Evolutionary conservation across 1,140 invertebrate genomes (phyloP).

Genomic region (Rhopalosiphum padi): DNA sequence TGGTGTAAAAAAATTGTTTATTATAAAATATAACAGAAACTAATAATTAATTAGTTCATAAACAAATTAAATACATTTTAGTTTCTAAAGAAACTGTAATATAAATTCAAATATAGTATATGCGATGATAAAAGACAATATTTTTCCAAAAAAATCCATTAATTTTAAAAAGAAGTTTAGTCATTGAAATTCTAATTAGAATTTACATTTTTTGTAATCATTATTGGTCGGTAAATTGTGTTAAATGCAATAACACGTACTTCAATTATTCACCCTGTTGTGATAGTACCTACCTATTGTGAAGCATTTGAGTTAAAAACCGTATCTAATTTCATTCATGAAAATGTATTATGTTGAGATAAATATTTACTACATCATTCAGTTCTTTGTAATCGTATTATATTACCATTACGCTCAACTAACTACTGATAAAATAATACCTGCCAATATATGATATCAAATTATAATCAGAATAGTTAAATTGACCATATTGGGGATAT

Average conservation of each 20-base stretch:
- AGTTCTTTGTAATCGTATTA: not conserved
- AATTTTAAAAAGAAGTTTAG: not conserved
- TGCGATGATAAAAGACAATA: not conserved
- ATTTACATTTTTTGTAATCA: not conserved
- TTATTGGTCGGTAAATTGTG: too few relatives aligned
- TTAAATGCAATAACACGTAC: not conserved
- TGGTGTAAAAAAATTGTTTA: not conserved
- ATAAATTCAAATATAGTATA: not conserved
- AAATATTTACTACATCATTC: not conserved
- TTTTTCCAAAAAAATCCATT: not conserved
- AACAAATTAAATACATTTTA: not conserved
- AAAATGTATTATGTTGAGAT: not conserved
- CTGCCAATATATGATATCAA: not conserved
- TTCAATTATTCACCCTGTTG: not conserved
- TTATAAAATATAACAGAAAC: too few relatives aligned
- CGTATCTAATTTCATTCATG: not conserved
- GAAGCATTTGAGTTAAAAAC: not conserved
- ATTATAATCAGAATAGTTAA: not conserved
- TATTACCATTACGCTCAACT: not conserved
- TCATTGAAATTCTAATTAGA: not conserved
- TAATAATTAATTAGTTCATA: not conserved
- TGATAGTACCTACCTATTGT: not conserved
- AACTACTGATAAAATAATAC: not conserved
- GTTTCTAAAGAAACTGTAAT: not conserved
- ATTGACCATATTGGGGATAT: not conserved